Base-by-base conservation (phyloP, 2,797 vertebrate species). In the Furcifer pardalis region DNA sequence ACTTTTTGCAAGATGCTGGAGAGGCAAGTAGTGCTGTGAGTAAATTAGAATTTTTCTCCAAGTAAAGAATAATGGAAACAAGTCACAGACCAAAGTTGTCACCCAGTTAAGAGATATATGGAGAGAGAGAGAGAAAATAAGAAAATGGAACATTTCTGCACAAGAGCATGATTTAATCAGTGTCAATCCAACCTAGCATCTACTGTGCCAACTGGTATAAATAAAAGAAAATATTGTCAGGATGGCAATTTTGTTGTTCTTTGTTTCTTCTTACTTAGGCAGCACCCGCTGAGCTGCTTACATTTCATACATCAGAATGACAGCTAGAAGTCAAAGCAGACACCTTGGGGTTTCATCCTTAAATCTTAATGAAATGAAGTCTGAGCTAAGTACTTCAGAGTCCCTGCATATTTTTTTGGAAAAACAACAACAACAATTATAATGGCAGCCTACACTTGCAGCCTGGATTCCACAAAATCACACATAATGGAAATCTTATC, bases 181-280 rank as follows among this genome's bases (percentile, higher is more conserved):
- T 21, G 79, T 85, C 88, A 89, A n/a, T 60, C 46, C 84, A 85
- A 79, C 27, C 30, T 82, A 84, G 17, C 12, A 79, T 46, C 73
- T 76, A 49, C 37, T 21, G 8, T 89, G 81, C 82, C 86, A 92
- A 27, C 73, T 84, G 78, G 83, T 52, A 3, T 83, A 90, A 87
- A 81, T 68, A 78, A 59, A 88, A 90, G 66, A 6, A 91, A 90
- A 89, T 88, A 82, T 42, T 88, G 21, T 75, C 63, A 79, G 37
- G 44, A 42, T 60, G 27, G 63, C 40, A 87, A 60, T 86, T 85
- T 88, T 85, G 30, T 85, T 88, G 88, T 89, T 79, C 79, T 89
- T 91, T 90, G 35, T 90, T 91, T 90, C 82, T 80, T 90, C 73
- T 83, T 88, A n/a, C 12, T 88, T 83, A 85, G 40, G 40, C 90